Evolutionary conservation across 2,797 vertebrate genomes (phyloP), one percentile per base, ranked within the genome.

Genomic region (Ispidina lecontei): DNA sequence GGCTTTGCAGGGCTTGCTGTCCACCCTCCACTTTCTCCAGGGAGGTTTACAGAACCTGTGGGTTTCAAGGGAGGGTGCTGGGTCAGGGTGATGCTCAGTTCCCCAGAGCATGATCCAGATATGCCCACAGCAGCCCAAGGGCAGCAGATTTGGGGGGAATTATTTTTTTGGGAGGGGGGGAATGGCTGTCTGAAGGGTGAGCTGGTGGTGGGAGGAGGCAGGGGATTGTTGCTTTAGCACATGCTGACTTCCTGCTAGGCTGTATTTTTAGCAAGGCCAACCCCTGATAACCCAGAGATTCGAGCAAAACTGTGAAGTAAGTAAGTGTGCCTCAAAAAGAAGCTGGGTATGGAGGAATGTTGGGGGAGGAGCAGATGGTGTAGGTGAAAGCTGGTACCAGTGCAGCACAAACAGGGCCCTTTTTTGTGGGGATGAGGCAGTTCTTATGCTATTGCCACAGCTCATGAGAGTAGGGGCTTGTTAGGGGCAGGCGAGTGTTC

Each of bases 241-340:
- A 91, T 2, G 0, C 54, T 0, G 4, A 72, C 76, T 95, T 96
- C 95, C 95, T 96, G 93, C 82, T 37, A 26, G 65, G 84, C 19
- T 65, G 51, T 95, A 89, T 94, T 91, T 93, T 95, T 95, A 91
- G 92, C 82, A 87, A 58, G 81, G 35, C 74, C 86, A 92, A 17
- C 55, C 47, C 85, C 39, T 43, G 84, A 74, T 85, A 94, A 74
- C 60, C 19, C 25, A 56, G 52, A 78, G 65, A 54, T 35, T 87
- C n/a, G 14, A 94, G 43, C 0, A 1, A 91, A 95, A 94, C 84
- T 55, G 81, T 79, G 29, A 89, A 89, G 73, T 79, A 54, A 84
- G 56, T 82, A 63, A 84, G 67, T 46, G 86, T 65, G 67, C 55
- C 67, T 62, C 0, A 1, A 58, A 67, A 60, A 59, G 9, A 12